Conservation (phyloP, 1,140 invertebrate species). For the Lepeophtheirus salmonis region DNA sequence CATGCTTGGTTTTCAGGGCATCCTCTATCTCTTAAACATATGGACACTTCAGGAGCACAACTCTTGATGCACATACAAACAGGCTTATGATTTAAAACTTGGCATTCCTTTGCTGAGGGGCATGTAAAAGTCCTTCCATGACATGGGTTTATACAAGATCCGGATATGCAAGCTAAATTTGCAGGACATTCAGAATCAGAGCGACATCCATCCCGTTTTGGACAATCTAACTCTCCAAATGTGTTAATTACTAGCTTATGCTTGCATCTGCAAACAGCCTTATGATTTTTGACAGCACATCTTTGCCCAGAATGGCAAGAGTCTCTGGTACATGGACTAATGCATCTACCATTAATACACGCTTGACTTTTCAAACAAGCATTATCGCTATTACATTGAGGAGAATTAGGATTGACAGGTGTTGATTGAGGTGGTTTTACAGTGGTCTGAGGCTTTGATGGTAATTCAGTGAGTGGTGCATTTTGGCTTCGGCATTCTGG, state of each 20-base stretch:
- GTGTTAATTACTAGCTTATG: constrained; percentile 66
- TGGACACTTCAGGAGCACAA: constrained; percentile 60
- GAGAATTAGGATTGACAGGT: constrained; percentile 38
- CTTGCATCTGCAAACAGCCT: constrained; percentile 66
- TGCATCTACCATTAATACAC: constrained; percentile 42
- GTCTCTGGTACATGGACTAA: constrained; percentile 45
- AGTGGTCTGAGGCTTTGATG: constrained; percentile 19
- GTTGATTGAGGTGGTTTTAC: constrained; percentile 29
- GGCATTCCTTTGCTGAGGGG: constrained; percentile 55
- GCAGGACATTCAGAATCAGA: constrained; percentile 61
- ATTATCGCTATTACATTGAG: constrained; percentile 50
- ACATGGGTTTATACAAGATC: constrained; percentile 66
- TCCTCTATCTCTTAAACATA: constrained; percentile 66
- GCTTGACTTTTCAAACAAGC: constrained; percentile 39
- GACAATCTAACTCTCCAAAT: constrained; percentile 54
- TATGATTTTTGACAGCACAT: constrained; percentile 65
- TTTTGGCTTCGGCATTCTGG: constrained; percentile 36
- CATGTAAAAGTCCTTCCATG: constrained; percentile 35
- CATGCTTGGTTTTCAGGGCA: constrained; percentile 64
- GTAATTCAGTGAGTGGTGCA: constrained; percentile 14
- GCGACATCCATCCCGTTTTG: constrained; percentile 45
- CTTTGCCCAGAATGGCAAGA: constrained; percentile 57
- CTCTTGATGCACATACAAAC: constrained; percentile 66
- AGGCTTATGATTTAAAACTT: constrained; percentile 60
- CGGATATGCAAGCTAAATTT: constrained; percentile 57